Base-by-base conservation (phyloP, 53 echinoderm and acorn worm genomes). In the Temnopleurus reevesii region DNA sequence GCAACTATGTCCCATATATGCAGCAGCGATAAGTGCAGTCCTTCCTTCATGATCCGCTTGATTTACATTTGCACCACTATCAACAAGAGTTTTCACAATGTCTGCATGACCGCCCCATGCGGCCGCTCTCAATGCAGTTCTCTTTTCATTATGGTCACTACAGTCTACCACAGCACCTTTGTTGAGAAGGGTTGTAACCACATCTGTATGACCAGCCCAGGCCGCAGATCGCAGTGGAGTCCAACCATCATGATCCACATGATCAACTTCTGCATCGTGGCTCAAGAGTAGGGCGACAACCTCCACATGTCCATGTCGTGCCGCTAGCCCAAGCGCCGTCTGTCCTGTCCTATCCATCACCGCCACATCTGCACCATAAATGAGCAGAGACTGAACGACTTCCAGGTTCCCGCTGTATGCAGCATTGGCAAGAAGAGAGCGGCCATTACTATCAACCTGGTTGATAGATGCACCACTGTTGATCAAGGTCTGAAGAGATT, bases 71-170 rank as follows among this genome's bases (percentile, higher is more conserved):
- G 99, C 99, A 90, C 93, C 93, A 79, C 96, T 92, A 89, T 98
- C 99, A 19, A 94, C 66, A 57, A 98, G 92, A 65, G 94, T 98
- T 85, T 93, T 92, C 30, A 98, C 99, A 66, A 98, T 98, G 77
- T 96, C 99, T 77, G 93, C 92, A 90, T 98, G 99, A 33, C 99
- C 99, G 55, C 99, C 99, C 99, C 99, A 98, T n/a, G 99, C 99
- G 81, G 99, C 99, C 34, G 99, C 99, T 89, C 99, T 79, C 18
- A 98, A 84, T 31, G 99, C 99, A 26, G 99, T 98, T 41, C 99
- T 83, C 77, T 98, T 95, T 66, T 98, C 99, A 53, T 87, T 87
- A 12, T 91, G 93, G 90, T 98, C 99, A 86, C 95, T 94, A 55
- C 95, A 94, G 80, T 98, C 99, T 7, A 98, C 99, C 76, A 96